These are phyloP conservation scores for Apodemus sylvaticus DNA, from an alignment of 2,113 vertebrate genomes.

Conservation along the genomic window DNA sequence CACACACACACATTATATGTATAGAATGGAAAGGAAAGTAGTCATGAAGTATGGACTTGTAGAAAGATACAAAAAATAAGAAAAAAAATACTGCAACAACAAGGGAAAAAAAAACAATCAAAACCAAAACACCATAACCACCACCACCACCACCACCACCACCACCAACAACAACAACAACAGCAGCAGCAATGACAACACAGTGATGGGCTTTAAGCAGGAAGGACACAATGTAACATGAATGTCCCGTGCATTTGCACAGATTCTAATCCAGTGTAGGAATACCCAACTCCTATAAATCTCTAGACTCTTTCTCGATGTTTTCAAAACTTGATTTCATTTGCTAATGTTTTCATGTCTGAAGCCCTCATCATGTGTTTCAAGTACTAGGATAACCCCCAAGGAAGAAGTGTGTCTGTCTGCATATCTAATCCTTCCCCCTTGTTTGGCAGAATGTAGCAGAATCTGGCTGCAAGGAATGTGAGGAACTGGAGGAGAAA, in stretches of 20 bases:
- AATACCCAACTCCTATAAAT: background rate
- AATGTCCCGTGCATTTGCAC: background rate
- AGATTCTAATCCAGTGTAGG: background rate
- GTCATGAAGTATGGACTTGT: background rate
- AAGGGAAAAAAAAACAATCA: too few relatives aligned
- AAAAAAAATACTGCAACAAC: too few relatives aligned
- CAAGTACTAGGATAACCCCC: background rate
- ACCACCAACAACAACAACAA: too few relatives aligned
- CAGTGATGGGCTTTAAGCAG: background rate
- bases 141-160: too few relatives aligned
- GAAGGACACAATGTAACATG: background rate
- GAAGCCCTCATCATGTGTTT: background rate
- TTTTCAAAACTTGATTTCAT: background rate
- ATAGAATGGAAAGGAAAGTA: background rate
- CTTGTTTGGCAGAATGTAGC: slow-evolving; percentile 67
- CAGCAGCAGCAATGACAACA: too few relatives aligned
- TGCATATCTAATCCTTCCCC: slow-evolving; percentile 16
- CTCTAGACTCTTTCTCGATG: background rate
- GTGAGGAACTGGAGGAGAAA: slow-evolving; percentile 88
- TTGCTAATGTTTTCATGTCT: background rate
- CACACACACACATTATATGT: background rate
- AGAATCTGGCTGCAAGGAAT: slow-evolving; percentile 84
- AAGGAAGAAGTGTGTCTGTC: background rate
- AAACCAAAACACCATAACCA: too few relatives aligned
- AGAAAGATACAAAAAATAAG: background rate